Evolutionary conservation across 1,140 invertebrate genomes (phyloP).

Genomic region (Teleogryllus occipitalis): DNA sequence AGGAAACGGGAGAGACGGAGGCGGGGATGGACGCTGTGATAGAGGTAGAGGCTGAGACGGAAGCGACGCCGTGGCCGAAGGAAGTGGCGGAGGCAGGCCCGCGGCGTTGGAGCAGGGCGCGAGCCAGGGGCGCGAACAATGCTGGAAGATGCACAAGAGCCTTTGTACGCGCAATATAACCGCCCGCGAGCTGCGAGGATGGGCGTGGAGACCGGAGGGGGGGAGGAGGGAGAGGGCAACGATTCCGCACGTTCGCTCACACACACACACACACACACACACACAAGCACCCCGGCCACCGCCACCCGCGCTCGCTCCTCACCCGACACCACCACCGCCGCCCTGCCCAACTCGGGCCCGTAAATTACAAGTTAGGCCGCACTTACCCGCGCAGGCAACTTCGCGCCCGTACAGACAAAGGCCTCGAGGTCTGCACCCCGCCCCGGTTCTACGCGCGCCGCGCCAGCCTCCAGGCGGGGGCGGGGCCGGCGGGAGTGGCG

Average conservation of each 20-base stretch:
- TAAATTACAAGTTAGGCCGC: constrained; percentile 4
- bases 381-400: neutral
- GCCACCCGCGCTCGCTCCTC: neutral
- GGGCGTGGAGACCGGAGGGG: too few species aligned
- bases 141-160: neutral
- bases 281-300: too few species aligned
- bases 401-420: neutral
- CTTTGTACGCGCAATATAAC: constrained; percentile 1
- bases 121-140: neutral
- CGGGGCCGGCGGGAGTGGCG: too few species aligned
- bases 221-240: neutral
- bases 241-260: neutral
- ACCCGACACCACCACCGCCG: neutral
- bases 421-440: neutral
- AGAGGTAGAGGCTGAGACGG: too few species aligned
- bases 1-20: too few species aligned
- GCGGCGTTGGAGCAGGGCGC: too few species aligned
- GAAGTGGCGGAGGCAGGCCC: too few species aligned
- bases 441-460: too few species aligned
- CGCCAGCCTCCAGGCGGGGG: too few species aligned
- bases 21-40: too few species aligned
- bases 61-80: too few species aligned
- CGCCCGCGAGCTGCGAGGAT: too few species aligned
- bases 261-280: neutral
- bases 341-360: neutral